A percentile compares a stretch with the other conserved stretches of the same genome.
phyloP scores from a whole-genome alignment of 2,888 invertebrate genomes.

The Cerastis rubricosa region DNA sequence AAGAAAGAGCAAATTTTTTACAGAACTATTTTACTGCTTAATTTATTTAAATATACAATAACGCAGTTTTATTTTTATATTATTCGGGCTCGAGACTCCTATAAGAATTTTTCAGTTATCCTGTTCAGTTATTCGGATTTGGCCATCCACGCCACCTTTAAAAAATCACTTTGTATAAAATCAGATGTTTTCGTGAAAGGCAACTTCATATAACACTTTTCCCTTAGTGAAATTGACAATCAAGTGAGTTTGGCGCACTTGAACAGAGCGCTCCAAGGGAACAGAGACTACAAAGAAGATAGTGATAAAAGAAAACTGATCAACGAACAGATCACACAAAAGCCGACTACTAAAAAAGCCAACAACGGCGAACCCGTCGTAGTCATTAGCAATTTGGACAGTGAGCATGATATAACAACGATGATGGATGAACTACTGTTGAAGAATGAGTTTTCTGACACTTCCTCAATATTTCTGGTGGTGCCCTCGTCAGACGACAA shows the following conservation, averaged over 20 bases:
- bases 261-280: background rate
- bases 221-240: slow-evolving; percentile 23
- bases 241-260: background rate
- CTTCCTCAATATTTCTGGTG: slow-evolving; percentile 75
- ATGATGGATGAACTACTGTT: slow-evolving; percentile 69
- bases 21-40: background rate
- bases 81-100: background rate
- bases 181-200: background rate
- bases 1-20: background rate
- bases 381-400: slow-evolving; percentile 67
- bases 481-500: slow-evolving; percentile 73
- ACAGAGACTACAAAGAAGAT: slow-evolving; percentile 7
- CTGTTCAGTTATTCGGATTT: background rate
- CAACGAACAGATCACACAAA: slow-evolving; percentile 3
- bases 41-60: background rate
- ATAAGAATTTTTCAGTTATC: background rate
- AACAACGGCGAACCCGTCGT: slow-evolving; percentile 58
- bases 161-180: background rate
- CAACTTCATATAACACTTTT: background rate
- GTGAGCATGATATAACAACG: slow-evolving; percentile 64
- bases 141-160: background rate
- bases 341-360: slow-evolving; percentile 12
- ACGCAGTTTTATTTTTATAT: background rate
- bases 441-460: slow-evolving; percentile 58
- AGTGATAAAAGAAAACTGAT: slow-evolving; percentile 39